These are phyloP conservation scores for Spodoptera frugiperda DNA, from an alignment of 1,140 invertebrate genomes.

Conservation along the genomic window DNA sequence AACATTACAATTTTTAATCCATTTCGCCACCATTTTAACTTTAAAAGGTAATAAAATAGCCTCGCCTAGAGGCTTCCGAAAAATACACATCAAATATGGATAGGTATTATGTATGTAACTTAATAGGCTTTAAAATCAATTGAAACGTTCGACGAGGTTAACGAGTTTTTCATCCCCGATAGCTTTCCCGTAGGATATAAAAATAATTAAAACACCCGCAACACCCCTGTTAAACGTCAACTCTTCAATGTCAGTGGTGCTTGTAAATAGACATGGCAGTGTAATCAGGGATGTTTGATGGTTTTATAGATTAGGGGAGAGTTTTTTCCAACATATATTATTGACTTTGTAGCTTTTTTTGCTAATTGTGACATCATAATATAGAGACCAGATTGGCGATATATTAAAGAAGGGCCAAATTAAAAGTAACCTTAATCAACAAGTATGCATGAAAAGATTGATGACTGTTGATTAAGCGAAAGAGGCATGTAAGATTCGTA, in stretches of 20 bases:
- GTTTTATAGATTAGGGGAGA: constrained; percentile 7
- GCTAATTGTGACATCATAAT: too few relatives aligned
- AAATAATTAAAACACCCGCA: constrained; percentile 48
- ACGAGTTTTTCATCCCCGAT: constrained; percentile 33
- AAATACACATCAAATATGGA: constrained; percentile 3
- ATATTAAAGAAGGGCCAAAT: too few relatives aligned
- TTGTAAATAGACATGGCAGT: constrained; percentile 32
- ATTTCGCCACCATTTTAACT: too few relatives aligned
- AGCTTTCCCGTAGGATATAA: constrained; percentile 13
- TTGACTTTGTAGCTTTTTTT: background rate
- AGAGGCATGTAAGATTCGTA: too few relatives aligned
- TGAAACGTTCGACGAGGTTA: constrained; percentile 9
- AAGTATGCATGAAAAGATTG: too few relatives aligned
- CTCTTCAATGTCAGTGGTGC: constrained; percentile 22
- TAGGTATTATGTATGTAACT: background rate
- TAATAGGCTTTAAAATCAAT: constrained; percentile 35
- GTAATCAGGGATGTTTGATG: constrained; percentile 24
- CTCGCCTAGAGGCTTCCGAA: too few relatives aligned
- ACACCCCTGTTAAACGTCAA: constrained; percentile 39
- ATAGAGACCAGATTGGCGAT: too few relatives aligned
- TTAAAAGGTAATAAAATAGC: too few relatives aligned
- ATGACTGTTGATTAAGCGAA: too few relatives aligned
- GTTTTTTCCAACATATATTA: background rate
- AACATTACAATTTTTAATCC: too few relatives aligned
- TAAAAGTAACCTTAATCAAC: too few relatives aligned